These are phyloP conservation scores for Dascillus cervinus DNA, from an alignment of 2,888 invertebrate genomes.

Conservation along the genomic window DNA sequence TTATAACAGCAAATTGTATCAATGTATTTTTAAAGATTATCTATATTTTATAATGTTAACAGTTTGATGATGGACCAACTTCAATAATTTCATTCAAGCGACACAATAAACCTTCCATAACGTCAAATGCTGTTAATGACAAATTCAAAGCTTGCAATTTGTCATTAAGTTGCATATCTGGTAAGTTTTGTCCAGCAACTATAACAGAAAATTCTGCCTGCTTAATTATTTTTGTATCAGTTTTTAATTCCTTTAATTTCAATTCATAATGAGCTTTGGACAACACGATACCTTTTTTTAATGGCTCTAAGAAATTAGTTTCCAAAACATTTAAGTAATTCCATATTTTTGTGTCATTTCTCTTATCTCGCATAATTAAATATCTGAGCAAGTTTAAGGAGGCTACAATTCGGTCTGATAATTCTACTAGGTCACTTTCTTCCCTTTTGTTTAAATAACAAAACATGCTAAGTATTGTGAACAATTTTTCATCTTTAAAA, in stretches of 20 bases:
- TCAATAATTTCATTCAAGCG: constrained; percentile 55
- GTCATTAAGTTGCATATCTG: constrained; percentile 53
- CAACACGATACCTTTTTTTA: constrained; percentile 64
- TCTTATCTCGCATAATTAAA: constrained; percentile 59
- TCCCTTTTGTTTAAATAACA: constrained; percentile 61
- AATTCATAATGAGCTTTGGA: constrained; percentile 73
- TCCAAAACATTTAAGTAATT: constrained; percentile 50
- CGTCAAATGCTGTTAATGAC: constrained; percentile 70
- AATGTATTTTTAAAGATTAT: too few species aligned
- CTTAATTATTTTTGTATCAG: constrained; percentile 34
- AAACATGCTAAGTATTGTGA: constrained; percentile 51
- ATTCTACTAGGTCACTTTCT: constrained; percentile 73
- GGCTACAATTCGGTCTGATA: constrained; percentile 70
- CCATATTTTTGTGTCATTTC: constrained; percentile 61
- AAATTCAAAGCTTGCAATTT: constrained; percentile 57
- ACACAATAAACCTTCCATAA: constrained; percentile 69
- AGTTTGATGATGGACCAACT: too few species aligned
- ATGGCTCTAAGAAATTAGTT: constrained; percentile 48
- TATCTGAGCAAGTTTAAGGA: constrained; percentile 73
- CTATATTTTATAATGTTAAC: too few species aligned
- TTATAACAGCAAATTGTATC: too few species aligned
- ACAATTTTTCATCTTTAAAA: constrained; percentile 53
- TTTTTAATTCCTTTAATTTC: constrained; percentile 56
- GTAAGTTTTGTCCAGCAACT: constrained; percentile 53
- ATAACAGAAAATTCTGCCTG: constrained; percentile 44